Evolutionary conservation across 1,140 invertebrate genomes (phyloP).

Genomic region (Dryas iulia): DNA sequence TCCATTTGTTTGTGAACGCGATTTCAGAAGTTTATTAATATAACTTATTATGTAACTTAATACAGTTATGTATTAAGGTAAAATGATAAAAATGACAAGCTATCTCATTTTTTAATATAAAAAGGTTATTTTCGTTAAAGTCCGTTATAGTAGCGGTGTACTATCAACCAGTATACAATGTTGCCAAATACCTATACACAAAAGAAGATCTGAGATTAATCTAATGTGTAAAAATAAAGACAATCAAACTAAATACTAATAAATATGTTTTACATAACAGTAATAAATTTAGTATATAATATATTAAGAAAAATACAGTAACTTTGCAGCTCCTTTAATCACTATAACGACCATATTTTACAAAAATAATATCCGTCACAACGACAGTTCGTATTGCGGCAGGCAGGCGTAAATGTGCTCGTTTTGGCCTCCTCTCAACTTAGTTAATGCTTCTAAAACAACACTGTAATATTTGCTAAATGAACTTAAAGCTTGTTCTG

Average conservation of each 20-base stretch:
- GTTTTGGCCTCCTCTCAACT: slow-evolving; percentile 73
- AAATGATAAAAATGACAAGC: too few species aligned
- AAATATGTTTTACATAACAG: too few species aligned
- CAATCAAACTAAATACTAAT: too few species aligned
- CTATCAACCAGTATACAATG: too few species aligned
- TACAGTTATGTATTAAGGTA: too few species aligned
- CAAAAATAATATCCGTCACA: slow-evolving; percentile 57
- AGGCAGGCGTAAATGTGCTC: slow-evolving; percentile 60
- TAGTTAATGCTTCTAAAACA: slow-evolving; percentile 76
- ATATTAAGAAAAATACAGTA: not conserved
- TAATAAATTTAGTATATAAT: not conserved
- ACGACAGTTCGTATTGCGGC: slow-evolving; percentile 55
- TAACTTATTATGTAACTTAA: too few species aligned
- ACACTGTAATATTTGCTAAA: slow-evolving; percentile 51
- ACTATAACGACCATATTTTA: slow-evolving; percentile 43
- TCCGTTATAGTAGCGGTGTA: too few species aligned
- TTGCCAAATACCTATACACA: too few species aligned
- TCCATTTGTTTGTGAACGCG: too few species aligned
- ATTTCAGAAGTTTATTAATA: too few species aligned
- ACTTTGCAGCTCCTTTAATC: not conserved
- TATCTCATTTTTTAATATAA: too few species aligned
- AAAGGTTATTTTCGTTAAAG: too few species aligned
- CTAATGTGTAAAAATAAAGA: not conserved
- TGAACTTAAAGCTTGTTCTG: slow-evolving; percentile 29
- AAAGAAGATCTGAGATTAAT: not conserved